Base-by-base conservation (phyloP, 2,113 vertebrate genomes). In the Furnarius figulus region DNA sequence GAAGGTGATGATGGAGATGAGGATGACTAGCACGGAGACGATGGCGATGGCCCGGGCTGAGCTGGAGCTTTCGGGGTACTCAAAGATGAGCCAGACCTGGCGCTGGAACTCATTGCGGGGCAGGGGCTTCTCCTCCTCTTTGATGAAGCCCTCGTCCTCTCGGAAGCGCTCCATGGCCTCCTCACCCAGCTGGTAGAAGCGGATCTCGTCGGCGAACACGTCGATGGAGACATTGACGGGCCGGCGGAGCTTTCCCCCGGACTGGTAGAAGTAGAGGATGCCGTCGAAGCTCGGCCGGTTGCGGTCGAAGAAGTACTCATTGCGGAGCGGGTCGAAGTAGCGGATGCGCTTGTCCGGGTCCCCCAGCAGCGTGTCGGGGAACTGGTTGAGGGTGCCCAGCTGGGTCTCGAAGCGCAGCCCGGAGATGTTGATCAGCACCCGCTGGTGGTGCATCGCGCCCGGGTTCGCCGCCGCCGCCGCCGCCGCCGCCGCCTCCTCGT, bases 271-370 rank as follows among this genome's bases (percentile, higher is more conserved):
- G 93, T 99, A 99, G 10, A 99, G 97, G 89, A 99, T 99, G 63
- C 98, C 99, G 14, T 99, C 99, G 52, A 99, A 99, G 90, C 99
- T 99, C 67, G 99, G 99, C 30, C 99, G 97, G 98, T 99, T 99
- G 21, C 99, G 99, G 95, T 99, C 99, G n/a, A 99, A 99, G 90
- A 99, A 99, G 97, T 99, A 99, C 97, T 99, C 99, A 83, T 99
- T 99, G 80, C 99, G 97, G 35, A 99, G 98, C 1, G 99, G 99
- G 95, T 99, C 99, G 17, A 99, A 99, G 98, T 99, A 99, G 61
- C 98, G 99, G 59, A 99, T 98, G 91, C 99, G 98, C 95, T 99
- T 99, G 44, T 98, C 97, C 0, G 99, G 99, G 94, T 99, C 99
- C 11, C 99, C 99, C 67, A 99, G 97, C 40, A 99, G 96, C 28